Evolutionary conservation across 2,888 invertebrate species (phyloP).

Genomic region (Philaethria dido): DNA sequence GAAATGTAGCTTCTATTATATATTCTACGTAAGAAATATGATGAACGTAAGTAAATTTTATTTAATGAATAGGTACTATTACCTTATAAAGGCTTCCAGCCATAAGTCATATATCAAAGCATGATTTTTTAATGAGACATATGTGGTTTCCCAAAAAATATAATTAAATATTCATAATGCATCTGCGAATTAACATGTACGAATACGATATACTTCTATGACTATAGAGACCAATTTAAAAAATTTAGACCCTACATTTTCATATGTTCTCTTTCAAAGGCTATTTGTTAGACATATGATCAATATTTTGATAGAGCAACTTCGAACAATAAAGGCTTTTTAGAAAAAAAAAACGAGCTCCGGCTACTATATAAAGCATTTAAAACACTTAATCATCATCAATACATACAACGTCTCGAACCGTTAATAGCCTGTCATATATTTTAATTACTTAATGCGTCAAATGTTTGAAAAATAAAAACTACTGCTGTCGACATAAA

Average conservation of each 20-base stretch:
- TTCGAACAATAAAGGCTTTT: no score
- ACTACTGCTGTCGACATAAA: no score
- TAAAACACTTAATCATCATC: no score
- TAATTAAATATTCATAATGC: conserved; percentile 5
- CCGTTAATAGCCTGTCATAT: no score
- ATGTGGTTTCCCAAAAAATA: neutral
- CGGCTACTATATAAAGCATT: no score
- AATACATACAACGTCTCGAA: no score
- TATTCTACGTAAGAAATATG: neutral
- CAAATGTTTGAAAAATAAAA: no score
- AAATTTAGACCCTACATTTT: neutral
- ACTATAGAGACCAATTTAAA: neutral
- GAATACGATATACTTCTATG: neutral
- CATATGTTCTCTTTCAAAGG: no score
- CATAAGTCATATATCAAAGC: conserved; percentile 12
- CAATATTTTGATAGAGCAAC: no score
- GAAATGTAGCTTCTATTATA: neutral
- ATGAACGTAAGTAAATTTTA: neutral
- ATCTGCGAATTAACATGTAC: neutral
- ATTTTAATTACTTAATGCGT: no score
- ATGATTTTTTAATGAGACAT: neutral
- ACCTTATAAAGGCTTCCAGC: conserved; percentile 3
- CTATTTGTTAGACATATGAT: no score
- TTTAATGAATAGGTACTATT: conserved; percentile 9
- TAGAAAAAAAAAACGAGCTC: no score